Evolutionary conservation across 2,797 vertebrate species (phyloP), one percentile per base, ranked within the genome.

Genomic region (Aplochiton taeniatus): DNA sequence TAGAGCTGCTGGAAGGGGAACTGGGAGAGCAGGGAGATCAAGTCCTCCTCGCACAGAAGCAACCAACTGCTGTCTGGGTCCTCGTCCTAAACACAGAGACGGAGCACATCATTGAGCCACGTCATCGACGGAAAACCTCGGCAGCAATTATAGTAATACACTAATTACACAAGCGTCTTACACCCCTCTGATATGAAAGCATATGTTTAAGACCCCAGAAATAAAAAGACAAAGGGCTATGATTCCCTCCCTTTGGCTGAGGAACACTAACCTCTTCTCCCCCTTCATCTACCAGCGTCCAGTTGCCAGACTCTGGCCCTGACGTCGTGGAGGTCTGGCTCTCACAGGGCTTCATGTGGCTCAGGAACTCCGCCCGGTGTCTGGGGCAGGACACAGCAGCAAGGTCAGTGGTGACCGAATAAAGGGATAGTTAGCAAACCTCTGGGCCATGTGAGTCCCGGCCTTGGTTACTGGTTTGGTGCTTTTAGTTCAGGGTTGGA

Each of bases 241-340:
- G 46, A 47, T 8, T 1, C 46, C 46, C 46, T 47, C 7, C 46
- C 46, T 47, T 13, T 13, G 13, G 9, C 20, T 31, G 11, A 13
- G 9, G n/a, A 10, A 56, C 42, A 75, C 45, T 63, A 83, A 99
- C 98, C 94, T 99, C 98, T 83, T 99, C 98, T 81, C 98, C 97
- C 41, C 94, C 97, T 88, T 99, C 98, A 74, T 99, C 98, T 14
- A 99, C 98, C 11, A 98, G 85, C 3, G 95, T 99, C 98, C 98
- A 99, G 77, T 95, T 96, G 8, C 95, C 96, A 57, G 96, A 95
- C 5, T 89, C 93, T 7, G 93, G 93, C 49, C 88, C 95, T 14
- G 91, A 93, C 47, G 89, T 83, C 10, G 92, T 79, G 6, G 81
- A 88, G 78, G 82, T 93, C 85, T 90, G 88, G 61, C 68, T 85